Evolutionary conservation across 2,888 invertebrate genomes (phyloP), one percentile per base, ranked within the genome.

Genomic region (Timandra comae): DNA sequence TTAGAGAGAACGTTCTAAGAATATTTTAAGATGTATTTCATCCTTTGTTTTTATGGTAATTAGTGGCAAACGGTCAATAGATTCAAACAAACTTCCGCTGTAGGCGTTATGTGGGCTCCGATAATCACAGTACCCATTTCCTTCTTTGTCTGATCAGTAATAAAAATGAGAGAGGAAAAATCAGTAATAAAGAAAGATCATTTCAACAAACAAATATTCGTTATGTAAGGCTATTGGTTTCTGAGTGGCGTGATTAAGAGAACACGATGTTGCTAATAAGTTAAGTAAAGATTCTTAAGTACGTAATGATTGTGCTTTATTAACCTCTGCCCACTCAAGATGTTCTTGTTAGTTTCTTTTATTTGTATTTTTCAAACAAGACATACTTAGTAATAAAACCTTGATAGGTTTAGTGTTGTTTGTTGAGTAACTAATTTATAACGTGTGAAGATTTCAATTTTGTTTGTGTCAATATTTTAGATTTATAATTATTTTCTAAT

Each of bases 21-120:
- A 63, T 74, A 70, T 73, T 66, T 66, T 10, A 24, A 24, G 7
- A 5, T 24, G 22, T 7, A n/a, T n/a, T n/a, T 16, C 6, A 16
- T 6, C 16, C 80, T 81, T 84, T 80, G 81, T 82, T 79, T 84
- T 77, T 78, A 80, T 81, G 78, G 59, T 81, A 77, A 82, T 80
- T 77, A 73, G 56, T 38, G 42, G 43, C 51, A 70, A 77, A 79
- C 72, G 56, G 82, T 76, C 51, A 27, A 51, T 61, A 67, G 33
- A 16, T 16, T 16, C 52, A 60, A 57, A 60, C 63, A 67, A 74
- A 81, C 80, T 76, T 81, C 82, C 84, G 80, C 63, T 65, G 59
- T 52, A 54, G 60, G 56, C 75, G 63, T 76, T 77, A 68, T 56
- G 62, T 69, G 57, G 58, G 60, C 58, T 65, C 60, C 49, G 61